Evolutionary conservation across 2,797 vertebrate species (phyloP), one percentile per base, ranked within the genome.

Genomic region (Xerus rutilus): DNA sequence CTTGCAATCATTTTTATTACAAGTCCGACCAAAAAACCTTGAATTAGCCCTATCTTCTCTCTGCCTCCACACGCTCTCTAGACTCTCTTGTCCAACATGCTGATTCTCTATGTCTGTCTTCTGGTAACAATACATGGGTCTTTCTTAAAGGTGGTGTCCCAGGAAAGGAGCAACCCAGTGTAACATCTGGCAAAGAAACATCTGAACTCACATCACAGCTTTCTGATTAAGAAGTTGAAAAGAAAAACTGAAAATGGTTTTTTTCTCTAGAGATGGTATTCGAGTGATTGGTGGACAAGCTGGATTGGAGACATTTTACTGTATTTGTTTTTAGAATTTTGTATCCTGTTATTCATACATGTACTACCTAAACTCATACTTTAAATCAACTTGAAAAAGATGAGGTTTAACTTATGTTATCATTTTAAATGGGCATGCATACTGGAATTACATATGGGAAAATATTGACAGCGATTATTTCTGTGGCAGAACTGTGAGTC

Each of bases 141-240:
- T 85, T 95, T 49, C 39, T 81, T 65, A 67, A 77, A 84, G 14
- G 25, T 49, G 28, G 17, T 23, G 8, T 25, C 23, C 39, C 14
- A 73, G 64, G 62, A n/a, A 93, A 93, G 35, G 43, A 92, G 39
- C 32, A 89, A 45, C 57, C 69, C 57, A 93, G 45, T 54, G 4
- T 70, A 62, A 69, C 45, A 72, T 76, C 72, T 92, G 59, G 72
- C 59, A 90, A 70, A 73, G 74, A 83, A 88, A 86, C 45, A 74
- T 91, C 72, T 70, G 59, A 87, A 72, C 39, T 84, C 74, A 45
- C 7, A 23, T 72, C 52, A n/a, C 79, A 72, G 52, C 67, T 62
- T 74, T 92, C 67, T 65, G 39, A 92, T 84, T 79, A 92, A 89
- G 57, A 93, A 77, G 17, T n/a, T 89, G 32, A 59, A 76, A 89